Base-by-base conservation (phyloP, 2,797 vertebrate genomes). In the Thunnus albacares region DNA sequence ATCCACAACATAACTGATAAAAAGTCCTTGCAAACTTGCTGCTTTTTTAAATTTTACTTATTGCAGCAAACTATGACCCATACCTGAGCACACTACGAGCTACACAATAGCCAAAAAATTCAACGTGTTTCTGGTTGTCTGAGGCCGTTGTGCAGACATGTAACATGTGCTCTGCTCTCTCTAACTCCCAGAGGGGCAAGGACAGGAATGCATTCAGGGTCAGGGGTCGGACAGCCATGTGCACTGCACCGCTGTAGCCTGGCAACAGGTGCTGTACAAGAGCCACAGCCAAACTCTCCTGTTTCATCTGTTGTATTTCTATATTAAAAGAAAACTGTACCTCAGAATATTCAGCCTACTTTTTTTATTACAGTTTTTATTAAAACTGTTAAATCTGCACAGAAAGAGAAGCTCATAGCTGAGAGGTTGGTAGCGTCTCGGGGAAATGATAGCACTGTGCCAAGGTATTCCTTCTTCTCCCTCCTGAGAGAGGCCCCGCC, bases 401-500 rank as follows among this genome's bases (percentile, higher is more conserved):
- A 79, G 74, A 85, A 51, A 82, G 81, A 86, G 81, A 64, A 62
- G 85, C 84, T 86, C 69, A 22, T 61, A 85, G 84, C 80, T 38
- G 80, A 89, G 89, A 87, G 82, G 87, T 63, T 93, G 90, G 82
- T 92, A 60, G 81, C 84, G 85, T 93, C 86, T 94, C 83, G 22
- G 86, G 88, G 86, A 92, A 94, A 89, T 85, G 86, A 90, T 90
- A 90, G 89, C 79, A 85, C 78, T 81, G 83, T 90, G 92, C 92
- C 90, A 94, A 93, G 90, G 89, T 94, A 93, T 93, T 94, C 92
- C 90, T 91, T 89, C 79, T 90, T 89, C 79, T 90, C 89, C 88
- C 93, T 93, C 90, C 91, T 92, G 81, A 92, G 89, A 93, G 92
- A 93, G 93, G 93, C 93, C 94, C 94, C 90, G 76, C 87, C 80